Evolutionary conservation across 2,113 vertebrate genomes (phyloP), one percentile per base, ranked within the genome.

Genomic region (Ciconia maguari): DNA sequence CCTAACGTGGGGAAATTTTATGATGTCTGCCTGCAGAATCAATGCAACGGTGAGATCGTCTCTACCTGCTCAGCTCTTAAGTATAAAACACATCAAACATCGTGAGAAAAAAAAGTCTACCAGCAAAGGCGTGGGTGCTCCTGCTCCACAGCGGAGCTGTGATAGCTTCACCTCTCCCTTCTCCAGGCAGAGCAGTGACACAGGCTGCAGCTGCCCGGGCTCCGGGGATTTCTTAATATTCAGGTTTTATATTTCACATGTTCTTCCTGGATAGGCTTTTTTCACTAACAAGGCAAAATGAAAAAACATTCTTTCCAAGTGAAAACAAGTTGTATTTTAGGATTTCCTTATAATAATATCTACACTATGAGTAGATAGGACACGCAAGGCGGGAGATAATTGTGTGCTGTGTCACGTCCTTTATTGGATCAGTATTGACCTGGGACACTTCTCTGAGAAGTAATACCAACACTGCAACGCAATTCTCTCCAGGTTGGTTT

Each of bases 401-500:
- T 30, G 58, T 4, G 54, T 10, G 54, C 85, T 70, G 82, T 34
- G 83, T 41, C 48, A 7, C 29, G 20, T 70, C 90, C 62, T 62
- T 74, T 65, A 52, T 25, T 9, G 15, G 76, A 61, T 87, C 60
- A 69, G 42, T 46, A 84, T 17, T 95, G 94, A 95, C 80, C 88
- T 1, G 29, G 72, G 75, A 69, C 89, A 92, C 93, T 85, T 78
- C 88, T 87, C 81, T 8, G 75, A 84, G 95, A 71, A 80, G 82
- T 29, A 94, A 65, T 69, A 65, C 82, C 96, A 89, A 21, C 86
- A 96, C 87, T 94, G 85, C 87, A 48, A 90, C 5, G 17, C 61
- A 86, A 86, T 90, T 87, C 93, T 96, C 93, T 94, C 91, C 91
- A 91, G 93, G 89, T 70, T 91, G 95, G 83, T 97, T 96, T 94